These are phyloP conservation scores for Pipistrellus nathusii DNA, from an alignment of 2,797 vertebrate species.

Conservation along the genomic window DNA sequence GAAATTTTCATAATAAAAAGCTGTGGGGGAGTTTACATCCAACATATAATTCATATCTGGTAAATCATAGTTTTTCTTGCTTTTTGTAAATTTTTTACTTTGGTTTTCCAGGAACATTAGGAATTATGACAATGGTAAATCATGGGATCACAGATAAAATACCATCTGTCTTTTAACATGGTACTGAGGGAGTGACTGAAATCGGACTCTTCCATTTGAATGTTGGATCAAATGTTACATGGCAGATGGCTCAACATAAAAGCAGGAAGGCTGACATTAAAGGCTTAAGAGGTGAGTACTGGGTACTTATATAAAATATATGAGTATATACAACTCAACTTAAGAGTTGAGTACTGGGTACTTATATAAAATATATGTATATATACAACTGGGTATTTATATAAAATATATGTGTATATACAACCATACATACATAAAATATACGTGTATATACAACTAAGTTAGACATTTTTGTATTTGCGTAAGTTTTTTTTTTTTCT, in stretches of 20 bases:
- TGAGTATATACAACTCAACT: background rate
- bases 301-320: background rate
- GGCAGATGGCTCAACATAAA: conserved; percentile 34
- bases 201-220: background rate
- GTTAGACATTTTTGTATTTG: background rate
- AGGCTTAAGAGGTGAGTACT: background rate
- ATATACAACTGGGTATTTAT: background rate
- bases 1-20: conserved; percentile 1
- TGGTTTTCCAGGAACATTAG: conserved; percentile 17
- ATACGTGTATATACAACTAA: background rate
- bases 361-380: too few species aligned
- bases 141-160: background rate
- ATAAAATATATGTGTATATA: too few species aligned
- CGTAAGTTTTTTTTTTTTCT: background rate
- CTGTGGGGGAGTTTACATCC: background rate
- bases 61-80: conserved; percentile 38
- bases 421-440: background rate
- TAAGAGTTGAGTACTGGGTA: background rate
- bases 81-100: background rate
- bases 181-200: background rate
- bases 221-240: background rate
- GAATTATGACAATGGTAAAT: conserved; percentile 39
- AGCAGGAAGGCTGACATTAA: background rate
- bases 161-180: background rate
- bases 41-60: background rate